A percentile compares a stretch with the other conserved stretches of the same genome.
These are phyloP conservation scores for Pantherophis guttatus DNA, from an alignment of 2,113 vertebrate genomes.

Conservation along the genomic window DNA sequence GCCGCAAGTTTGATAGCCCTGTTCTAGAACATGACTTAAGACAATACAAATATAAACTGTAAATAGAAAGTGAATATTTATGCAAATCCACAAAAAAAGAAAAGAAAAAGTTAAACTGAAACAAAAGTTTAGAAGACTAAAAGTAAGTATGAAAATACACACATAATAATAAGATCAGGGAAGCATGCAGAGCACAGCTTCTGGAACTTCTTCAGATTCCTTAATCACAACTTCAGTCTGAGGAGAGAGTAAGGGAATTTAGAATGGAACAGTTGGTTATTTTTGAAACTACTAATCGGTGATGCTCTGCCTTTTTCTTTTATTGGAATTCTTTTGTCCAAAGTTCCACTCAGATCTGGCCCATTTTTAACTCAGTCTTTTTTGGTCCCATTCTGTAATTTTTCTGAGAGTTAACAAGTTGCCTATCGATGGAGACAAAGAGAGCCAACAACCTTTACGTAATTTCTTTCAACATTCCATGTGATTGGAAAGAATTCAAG, in stretches of 20 bases:
- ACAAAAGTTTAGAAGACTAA: too few species aligned
- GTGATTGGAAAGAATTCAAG: not conserved
- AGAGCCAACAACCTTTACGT: not conserved
- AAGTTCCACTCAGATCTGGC: not conserved
- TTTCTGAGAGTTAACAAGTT: not conserved
- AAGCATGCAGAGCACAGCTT: too few species aligned
- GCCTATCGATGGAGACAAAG: not conserved
- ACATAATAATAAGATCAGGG: too few species aligned
- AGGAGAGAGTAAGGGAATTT: not conserved
- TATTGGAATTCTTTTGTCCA: not conserved
- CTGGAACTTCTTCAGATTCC: too few species aligned
- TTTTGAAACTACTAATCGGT: not conserved
- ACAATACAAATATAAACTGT: not conserved
- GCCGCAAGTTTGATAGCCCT: too few species aligned
- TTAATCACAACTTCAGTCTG: not conserved
- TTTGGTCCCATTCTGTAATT: not conserved
- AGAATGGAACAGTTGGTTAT: not conserved
- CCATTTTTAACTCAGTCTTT: not conserved
- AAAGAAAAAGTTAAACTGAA: too few species aligned
- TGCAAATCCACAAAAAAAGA: too few species aligned
- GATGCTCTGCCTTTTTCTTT: not conserved
- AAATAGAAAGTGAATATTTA: too few species aligned
- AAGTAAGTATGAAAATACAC: too few species aligned
- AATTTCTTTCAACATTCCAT: not conserved
- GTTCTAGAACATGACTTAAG: not conserved